Evolutionary conservation across 1,140 invertebrate genomes (phyloP).

Genomic region (Berghia stephanieae): DNA sequence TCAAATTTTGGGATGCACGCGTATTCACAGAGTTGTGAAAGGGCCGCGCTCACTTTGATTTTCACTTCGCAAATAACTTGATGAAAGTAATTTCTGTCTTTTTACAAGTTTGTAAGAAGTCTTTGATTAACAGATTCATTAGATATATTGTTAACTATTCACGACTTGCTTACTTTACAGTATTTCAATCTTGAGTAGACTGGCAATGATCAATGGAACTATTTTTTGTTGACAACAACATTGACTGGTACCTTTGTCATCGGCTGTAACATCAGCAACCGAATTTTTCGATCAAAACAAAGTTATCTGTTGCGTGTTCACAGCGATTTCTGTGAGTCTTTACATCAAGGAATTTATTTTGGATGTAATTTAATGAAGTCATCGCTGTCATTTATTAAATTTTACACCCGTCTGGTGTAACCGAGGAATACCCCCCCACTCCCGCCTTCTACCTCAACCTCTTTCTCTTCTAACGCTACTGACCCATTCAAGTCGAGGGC

Average conservation of each 20-base stretch:
- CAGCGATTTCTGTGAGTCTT: neutral
- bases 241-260: too few relatives aligned
- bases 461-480: neutral
- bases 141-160: neutral
- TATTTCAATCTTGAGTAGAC: constrained; percentile 25
- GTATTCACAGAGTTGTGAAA: constrained; percentile 42
- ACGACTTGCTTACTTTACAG: neutral
- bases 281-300: constrained; percentile 42
- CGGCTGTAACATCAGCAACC: too few relatives aligned
- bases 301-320: neutral
- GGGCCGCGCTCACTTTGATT: constrained; percentile 45
- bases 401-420: too few relatives aligned
- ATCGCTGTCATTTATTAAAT: constrained; percentile 17
- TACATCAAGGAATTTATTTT: neutral
- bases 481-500: neutral
- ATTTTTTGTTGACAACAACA: constrained; percentile 41
- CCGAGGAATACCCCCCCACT: too few relatives aligned
- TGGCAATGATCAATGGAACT: constrained; percentile 33
- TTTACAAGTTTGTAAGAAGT: constrained; percentile 30
- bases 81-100: too few relatives aligned
- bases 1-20: constrained; percentile 13
- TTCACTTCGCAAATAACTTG: constrained; percentile 30
- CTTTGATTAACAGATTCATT: neutral
- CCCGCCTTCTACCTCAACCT: neutral
- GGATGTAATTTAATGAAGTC: neutral